A percentile compares a stretch with the other conserved stretches of the same genome.
phyloP scores from a whole-genome alignment of 2,888 invertebrate genomes.

The Anticlea derivata region DNA sequence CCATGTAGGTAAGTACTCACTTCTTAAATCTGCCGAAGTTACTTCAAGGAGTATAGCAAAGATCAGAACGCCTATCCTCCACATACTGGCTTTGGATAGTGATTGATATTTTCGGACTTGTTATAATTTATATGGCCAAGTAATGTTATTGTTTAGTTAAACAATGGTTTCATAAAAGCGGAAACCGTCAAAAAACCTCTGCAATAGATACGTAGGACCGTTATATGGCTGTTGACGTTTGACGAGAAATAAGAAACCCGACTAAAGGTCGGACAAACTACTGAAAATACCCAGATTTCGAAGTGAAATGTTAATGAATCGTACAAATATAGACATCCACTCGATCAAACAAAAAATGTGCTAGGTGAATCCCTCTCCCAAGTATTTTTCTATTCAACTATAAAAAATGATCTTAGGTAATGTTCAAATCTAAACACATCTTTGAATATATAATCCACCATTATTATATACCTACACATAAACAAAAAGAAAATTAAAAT shows the following conservation, averaged over 20 bases:
- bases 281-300: slow-evolving; percentile 44
- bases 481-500: too few species aligned
- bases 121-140: slow-evolving; percentile 60
- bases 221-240: neutral
- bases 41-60: slow-evolving; percentile 42
- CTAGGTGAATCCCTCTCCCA: slow-evolving; percentile 31
- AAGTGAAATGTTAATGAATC: slow-evolving; percentile 48
- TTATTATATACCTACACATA: too few species aligned
- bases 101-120: slow-evolving; percentile 35
- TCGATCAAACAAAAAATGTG: slow-evolving; percentile 34
- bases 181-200: neutral
- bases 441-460: too few species aligned
- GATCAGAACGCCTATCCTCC: slow-evolving; percentile 51
- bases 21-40: slow-evolving; percentile 42
- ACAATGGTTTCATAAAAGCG: slow-evolving; percentile 20
- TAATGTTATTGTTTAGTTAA: slow-evolving; percentile 27
- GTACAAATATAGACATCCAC: slow-evolving; percentile 37
- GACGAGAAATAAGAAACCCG: neutral
- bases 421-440: too few species aligned
- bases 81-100: slow-evolving; percentile 55
- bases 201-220: too few species aligned
- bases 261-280: slow-evolving; percentile 32
- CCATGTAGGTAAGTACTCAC: too few species aligned
- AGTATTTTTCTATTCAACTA: too few species aligned
- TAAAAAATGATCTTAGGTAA: too few species aligned